phyloP scores from a whole-genome alignment of 2,113 vertebrate genomes.

The Zosterops lateralis region DNA sequence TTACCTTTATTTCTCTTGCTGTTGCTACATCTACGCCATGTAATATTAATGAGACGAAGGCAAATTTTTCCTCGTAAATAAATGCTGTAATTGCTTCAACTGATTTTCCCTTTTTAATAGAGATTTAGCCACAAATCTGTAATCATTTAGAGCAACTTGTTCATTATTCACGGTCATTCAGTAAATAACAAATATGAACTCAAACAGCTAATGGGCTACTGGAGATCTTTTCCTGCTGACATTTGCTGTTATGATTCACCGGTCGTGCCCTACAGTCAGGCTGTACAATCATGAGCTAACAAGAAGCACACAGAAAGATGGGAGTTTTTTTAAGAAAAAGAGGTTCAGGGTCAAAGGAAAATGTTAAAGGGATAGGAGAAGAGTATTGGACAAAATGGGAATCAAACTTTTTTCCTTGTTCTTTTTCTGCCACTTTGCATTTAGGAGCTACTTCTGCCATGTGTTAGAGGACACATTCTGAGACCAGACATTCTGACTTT shows the following conservation, averaged over 20 bases:
- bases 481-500: background rate
- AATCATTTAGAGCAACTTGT: slow-evolving; percentile 44
- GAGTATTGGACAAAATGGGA: background rate
- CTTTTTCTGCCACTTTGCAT: background rate
- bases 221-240: slow-evolving; percentile 51
- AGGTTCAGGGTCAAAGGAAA: background rate
- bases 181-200: slow-evolving; percentile 54
- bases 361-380: background rate
- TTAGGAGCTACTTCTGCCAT: background rate
- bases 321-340: background rate
- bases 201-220: slow-evolving; percentile 44
- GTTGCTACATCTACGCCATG: background rate
- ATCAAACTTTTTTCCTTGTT: background rate
- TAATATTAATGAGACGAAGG: background rate
- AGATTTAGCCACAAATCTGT: slow-evolving; percentile 6
- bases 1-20: background rate
- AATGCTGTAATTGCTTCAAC: slow-evolving; percentile 31
- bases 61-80: background rate
- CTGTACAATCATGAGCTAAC: background rate
- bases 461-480: background rate
- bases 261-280: background rate
- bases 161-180: slow-evolving; percentile 47
- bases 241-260: slow-evolving; percentile 46
- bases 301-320: background rate
- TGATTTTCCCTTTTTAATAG: background rate